Conservation (phyloP, 2,797 vertebrate genomes). For the Sciaenops ocellatus region DNA sequence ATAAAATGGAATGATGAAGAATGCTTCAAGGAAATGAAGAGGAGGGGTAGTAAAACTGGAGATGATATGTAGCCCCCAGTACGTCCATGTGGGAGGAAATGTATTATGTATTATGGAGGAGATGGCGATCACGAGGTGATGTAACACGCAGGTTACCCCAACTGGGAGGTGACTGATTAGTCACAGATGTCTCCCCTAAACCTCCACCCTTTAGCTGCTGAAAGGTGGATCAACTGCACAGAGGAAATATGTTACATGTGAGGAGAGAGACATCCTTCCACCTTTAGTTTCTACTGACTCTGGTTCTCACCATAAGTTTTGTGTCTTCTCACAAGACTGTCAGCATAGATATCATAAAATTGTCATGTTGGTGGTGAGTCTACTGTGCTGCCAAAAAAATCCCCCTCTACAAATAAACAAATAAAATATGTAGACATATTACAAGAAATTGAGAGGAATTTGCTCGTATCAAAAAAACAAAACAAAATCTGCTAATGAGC, state of each 20-base stretch:
- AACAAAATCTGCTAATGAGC: too few species aligned
- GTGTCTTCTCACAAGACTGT: not conserved
- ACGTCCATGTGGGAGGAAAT: constrained; percentile 9
- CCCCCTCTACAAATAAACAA: not conserved
- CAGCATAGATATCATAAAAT: constrained; percentile 4
- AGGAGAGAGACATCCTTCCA: not conserved
- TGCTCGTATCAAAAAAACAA: not conserved
- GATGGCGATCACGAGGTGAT: constrained; percentile 34
- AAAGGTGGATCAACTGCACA: constrained; percentile 47
- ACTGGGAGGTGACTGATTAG: constrained; percentile 59
- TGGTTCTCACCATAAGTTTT: not conserved
- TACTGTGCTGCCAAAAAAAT: not conserved
- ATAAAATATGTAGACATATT: not conserved
- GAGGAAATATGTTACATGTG: constrained; percentile 44
- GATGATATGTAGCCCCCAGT: constrained; percentile 22
- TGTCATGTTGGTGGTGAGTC: not conserved
- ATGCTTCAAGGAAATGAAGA: constrained; percentile 16
- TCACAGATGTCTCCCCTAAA: constrained; percentile 66
- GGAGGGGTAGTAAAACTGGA: constrained; percentile 32
- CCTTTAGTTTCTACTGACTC: not conserved
- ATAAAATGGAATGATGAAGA: constrained; percentile 1
- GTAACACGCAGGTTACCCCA: constrained; percentile 45
- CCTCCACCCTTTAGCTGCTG: constrained; percentile 31
- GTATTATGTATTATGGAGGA: constrained; percentile 8
- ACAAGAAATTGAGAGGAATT: not conserved